Evolutionary conservation across 2,797 vertebrate species (phyloP), one percentile per base, ranked within the genome.

Genomic region (Geotrypetes seraphini): DNA sequence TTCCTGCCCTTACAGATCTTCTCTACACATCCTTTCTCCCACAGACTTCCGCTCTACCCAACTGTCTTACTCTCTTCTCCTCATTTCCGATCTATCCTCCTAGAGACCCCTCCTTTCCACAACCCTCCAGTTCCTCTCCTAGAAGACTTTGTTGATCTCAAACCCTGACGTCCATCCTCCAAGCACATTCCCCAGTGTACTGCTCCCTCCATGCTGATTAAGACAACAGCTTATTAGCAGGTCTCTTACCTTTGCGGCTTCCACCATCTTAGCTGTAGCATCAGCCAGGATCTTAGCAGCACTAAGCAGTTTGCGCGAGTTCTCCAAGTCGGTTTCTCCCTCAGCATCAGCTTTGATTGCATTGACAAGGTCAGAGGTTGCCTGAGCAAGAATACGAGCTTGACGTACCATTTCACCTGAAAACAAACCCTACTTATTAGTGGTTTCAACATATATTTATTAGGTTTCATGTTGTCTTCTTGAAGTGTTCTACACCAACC

Each of bases 391-490:
- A 57, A 99, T 96, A 17, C 92, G 87, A 12, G 95, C 95, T 73
- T 99, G 94, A 7, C 94, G 86, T n/a, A 99, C 95, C 94, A 99
- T 99, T 60, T 99, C 95, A 21, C 95, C 95, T 99, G 57, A 17
- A 14, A 40, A 8, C 20, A 12, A 8, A 24, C n/a, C n/a, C n/a
- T n/a, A n/a, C n/a, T n/a, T n/a, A n/a, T n/a, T n/a, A n/a, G n/a
- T n/a, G n/a, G n/a, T n/a, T n/a, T n/a, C n/a, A n/a, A n/a, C n/a
- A n/a, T n/a, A n/a, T n/a, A n/a, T n/a, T n/a, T n/a, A n/a, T n/a
- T n/a, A n/a, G n/a, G n/a, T n/a, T n/a, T n/a, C n/a, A n/a, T n/a
- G n/a, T n/a, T n/a, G n/a, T n/a, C n/a, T n/a, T n/a, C n/a, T n/a
- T n/a, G n/a, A n/a, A n/a, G n/a, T n/a, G n/a, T n/a, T n/a, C n/a